Evolutionary conservation across 2,113 vertebrate genomes (phyloP).

Genomic region (Lanius ludovicianus): DNA sequence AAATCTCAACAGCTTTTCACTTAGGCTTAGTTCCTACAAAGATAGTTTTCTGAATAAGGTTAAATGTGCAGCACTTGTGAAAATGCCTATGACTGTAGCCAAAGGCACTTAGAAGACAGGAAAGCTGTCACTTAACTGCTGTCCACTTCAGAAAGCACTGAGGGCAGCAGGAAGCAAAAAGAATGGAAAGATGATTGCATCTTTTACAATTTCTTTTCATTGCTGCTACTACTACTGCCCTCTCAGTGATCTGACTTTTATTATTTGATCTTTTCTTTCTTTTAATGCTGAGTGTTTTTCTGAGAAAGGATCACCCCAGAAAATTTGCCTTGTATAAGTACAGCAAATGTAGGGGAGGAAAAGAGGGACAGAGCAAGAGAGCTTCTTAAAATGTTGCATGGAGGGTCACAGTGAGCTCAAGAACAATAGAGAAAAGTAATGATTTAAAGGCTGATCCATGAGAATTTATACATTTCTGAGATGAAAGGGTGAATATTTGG

Average conservation of each 20-base stretch:
- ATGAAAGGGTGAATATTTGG: neutral
- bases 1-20: constrained; percentile 28
- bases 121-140: constrained; percentile 45
- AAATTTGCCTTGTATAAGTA: neutral
- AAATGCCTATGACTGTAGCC: constrained; percentile 36
- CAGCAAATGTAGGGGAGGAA: neutral
- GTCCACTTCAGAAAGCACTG: constrained; percentile 50
- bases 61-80: constrained; percentile 50
- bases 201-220: constrained; percentile 41
- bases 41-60: constrained; percentile 63
- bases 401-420: neutral
- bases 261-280: neutral
- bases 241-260: constrained; percentile 5
- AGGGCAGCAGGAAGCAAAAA: constrained; percentile 60
- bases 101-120: constrained; percentile 43
- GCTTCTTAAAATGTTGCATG: neutral
- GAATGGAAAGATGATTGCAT: constrained; percentile 70
- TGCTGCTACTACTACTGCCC: neutral
- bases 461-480: neutral
- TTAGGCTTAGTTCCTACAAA: constrained; percentile 28
- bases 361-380: neutral
- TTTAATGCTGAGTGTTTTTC: constrained; percentile 5
- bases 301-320: neutral
- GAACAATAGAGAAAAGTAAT: neutral
- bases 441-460: neutral